Percentiles rank a stretch among this genome's conserved stretches.
Conservation (phyloP, 2,888 invertebrate species). For the Synergus itoensis region DNA sequence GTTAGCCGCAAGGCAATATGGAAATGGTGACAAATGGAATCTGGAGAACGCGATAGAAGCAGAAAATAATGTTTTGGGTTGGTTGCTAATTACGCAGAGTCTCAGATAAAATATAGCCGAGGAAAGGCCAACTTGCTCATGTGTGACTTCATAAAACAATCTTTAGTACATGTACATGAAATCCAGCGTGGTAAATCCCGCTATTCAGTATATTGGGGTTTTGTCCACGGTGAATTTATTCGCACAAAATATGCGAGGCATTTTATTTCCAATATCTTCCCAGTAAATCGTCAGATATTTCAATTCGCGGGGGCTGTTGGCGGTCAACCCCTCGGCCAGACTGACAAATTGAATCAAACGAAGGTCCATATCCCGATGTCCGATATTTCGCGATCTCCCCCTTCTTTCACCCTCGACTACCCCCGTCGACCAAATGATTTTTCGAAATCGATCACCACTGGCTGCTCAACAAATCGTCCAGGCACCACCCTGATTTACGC, state of each 20-base stretch:
- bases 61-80: conserved; percentile 67
- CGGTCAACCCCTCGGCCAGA: conserved; percentile 57
- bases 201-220: neutral
- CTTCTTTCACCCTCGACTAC: conserved; percentile 25
- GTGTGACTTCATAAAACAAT: conserved; percentile 14
- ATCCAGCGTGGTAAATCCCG: conserved; percentile 27
- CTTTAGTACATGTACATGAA: conserved; percentile 2
- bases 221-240: conserved; percentile 58
- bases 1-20: conserved; percentile 61
- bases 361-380: conserved; percentile 51
- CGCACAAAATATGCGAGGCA: conserved; percentile 68
- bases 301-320: conserved; percentile 57
- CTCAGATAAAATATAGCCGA: conserved; percentile 71
- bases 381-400: conserved; percentile 45
- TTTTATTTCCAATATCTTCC: conserved; percentile 70
- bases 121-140: conserved; percentile 62
- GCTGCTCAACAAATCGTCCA: conserved; percentile 35
- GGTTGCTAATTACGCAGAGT: conserved; percentile 71
- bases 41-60: conserved; percentile 64
- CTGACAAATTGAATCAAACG: conserved; percentile 68
- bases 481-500: conserved; percentile 29
- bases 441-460: conserved; percentile 40
- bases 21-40: conserved; percentile 74
- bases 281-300: conserved; percentile 66
- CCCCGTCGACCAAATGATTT: conserved; percentile 40